phyloP scores from a whole-genome alignment of 2,797 vertebrate genomes.

The Onychomys arenicola region DNA sequence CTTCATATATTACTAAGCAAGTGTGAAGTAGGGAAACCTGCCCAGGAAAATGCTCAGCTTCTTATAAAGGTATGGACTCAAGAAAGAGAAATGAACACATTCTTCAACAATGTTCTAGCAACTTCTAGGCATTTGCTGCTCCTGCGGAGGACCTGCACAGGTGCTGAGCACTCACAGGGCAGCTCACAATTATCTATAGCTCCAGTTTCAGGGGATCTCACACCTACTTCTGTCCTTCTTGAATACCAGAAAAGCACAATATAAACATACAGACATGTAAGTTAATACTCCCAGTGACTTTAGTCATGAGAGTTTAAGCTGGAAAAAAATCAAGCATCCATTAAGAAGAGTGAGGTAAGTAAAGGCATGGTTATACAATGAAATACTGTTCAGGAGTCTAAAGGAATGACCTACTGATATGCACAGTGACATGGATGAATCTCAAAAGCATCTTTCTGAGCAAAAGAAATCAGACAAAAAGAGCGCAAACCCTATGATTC shows the following conservation, averaged over 20 bases:
- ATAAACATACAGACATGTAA: neutral
- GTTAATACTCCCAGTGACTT: neutral
- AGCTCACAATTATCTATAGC: neutral
- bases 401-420: neutral
- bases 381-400: neutral
- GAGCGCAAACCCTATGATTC: neutral
- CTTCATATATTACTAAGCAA: neutral
- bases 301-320: neutral
- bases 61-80: neutral
- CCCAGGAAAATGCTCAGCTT: neutral
- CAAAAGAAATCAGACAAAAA: neutral
- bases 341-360: neutral
- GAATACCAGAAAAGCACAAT: neutral
- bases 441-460: neutral
- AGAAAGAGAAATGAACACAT: neutral
- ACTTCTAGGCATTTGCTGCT: neutral
- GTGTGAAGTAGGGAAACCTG: neutral
- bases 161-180: neutral
- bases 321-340: neutral
- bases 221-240: neutral
- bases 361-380: neutral
- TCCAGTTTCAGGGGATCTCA: neutral
- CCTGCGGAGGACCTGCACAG: neutral
- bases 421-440: neutral
- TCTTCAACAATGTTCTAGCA: neutral